Evolutionary conservation across 1,140 invertebrate species (phyloP), one percentile per base, ranked within the genome.

Genomic region (Halyomorpha halys): DNA sequence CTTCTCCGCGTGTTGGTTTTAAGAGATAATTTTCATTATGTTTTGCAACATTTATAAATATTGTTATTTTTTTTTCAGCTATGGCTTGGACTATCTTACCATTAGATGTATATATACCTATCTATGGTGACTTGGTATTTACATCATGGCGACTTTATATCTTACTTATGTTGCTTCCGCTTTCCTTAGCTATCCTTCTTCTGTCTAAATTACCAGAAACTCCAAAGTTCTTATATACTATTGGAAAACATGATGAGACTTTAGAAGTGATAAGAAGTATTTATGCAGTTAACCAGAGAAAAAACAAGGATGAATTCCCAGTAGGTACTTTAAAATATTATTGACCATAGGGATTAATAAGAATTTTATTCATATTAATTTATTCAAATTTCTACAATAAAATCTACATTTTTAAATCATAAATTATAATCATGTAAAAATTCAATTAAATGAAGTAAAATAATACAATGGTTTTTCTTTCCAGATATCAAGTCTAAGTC

Each of bases 261-360:
- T 21, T 49, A 21, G 21, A 49, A 11, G 14, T 21, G 2, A 19
- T 49, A 3, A 13, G 47, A 11, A 18, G 2, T 18, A 49, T 49
- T 19, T 49, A 49, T 49, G 47, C 47, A 4, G 47, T 49, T 21
- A 49, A 49, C 16, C 47, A n/a, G n/a, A 49, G 47, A 21, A 49
- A 49, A 21, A 49, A 6, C 5, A 21, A 49, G 47, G n/a, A 21
- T 21, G 47, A 49, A 18, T 49, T 49, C n/a, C n/a, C 47, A 6
- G 47, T 49, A 11, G n/a, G 47, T 49, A 49, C 4, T 39, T 39
- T 11, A 39, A 39, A 39, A 39, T 39, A n/a, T n/a, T n/a, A n/a
- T n/a, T n/a, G n/a, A n/a, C n/a, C n/a, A n/a, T n/a, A n/a, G n/a
- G n/a, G n/a, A n/a, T n/a, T n/a, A n/a, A n/a, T n/a, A n/a, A n/a